These are phyloP conservation scores for Mycalesis mineus DNA, from an alignment of 2,888 invertebrate genomes.

Conservation along the genomic window DNA sequence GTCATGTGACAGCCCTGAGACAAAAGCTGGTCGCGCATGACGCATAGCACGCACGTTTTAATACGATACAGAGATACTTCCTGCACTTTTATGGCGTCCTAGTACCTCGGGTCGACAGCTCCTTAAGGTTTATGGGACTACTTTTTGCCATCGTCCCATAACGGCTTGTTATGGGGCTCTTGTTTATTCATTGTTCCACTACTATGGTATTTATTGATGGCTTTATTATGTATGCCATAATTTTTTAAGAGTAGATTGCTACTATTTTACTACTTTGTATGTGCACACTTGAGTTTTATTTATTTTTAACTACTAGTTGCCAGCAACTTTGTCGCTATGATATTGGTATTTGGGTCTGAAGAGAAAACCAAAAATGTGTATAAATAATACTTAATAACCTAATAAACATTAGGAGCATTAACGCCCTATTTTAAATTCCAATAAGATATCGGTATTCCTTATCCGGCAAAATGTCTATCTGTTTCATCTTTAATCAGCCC, in stretches of 20 bases:
- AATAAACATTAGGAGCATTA: no score
- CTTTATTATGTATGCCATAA: conserved; percentile 6
- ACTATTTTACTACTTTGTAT: no score
- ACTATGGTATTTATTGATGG: not conserved
- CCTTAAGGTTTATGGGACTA: conserved; percentile 18
- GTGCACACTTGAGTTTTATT: no score
- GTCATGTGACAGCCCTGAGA: conserved; percentile 38
- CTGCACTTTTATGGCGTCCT: conserved; percentile 54
- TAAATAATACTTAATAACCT: no score
- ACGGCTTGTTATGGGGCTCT: conserved; percentile 1
- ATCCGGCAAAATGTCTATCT: no score
- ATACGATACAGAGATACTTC: conserved; percentile 37
- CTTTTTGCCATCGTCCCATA: conserved; percentile 10
- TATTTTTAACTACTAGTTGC: no score
- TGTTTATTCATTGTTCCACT: conserved; percentile 9
- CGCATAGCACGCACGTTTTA: conserved; percentile 47
- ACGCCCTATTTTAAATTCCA: no score
- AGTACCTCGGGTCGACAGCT: conserved; percentile 25
- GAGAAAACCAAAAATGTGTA: no score
- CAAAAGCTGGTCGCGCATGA: conserved; percentile 54
- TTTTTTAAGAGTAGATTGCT: not conserved
- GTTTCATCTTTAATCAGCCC: no score
- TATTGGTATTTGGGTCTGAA: no score
- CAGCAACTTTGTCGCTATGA: no score
- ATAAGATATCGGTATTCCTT: no score